Percentiles rank a stretch among this genome's conserved stretches.
Conservation (phyloP, 2,113 vertebrate genomes). For the Shinisaurus crocodilurus region DNA sequence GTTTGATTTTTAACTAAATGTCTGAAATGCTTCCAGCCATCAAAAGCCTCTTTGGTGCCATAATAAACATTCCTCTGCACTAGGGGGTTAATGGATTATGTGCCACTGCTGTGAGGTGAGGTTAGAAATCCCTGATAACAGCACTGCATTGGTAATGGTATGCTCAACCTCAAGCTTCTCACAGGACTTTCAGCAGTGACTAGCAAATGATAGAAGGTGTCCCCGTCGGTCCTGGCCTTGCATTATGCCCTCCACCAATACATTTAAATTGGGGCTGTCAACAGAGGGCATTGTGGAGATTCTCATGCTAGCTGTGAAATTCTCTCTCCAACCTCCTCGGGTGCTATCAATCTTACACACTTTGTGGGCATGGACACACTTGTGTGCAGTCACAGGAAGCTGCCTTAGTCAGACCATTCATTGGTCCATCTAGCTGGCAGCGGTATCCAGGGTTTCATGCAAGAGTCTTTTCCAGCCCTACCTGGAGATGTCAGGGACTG, state of each 20-base stretch:
- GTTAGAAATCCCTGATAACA: slow-evolving; percentile 9
- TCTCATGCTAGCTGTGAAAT: neutral
- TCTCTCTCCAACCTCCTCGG: neutral
- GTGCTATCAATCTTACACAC: too few relatives aligned
- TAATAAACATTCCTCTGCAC: neutral
- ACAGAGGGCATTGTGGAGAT: neutral
- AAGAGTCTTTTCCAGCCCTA: neutral
- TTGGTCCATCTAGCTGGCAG: neutral
- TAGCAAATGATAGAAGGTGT: neutral
- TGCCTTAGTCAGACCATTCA: neutral
- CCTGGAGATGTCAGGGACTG: neutral
- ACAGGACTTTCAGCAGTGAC: neutral
- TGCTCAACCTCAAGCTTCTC: neutral
- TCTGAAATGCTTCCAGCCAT: neutral
- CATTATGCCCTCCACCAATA: neutral
- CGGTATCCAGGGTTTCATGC: neutral
- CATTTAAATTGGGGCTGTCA: neutral
- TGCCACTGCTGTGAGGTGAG: neutral
- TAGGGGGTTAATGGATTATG: neutral
- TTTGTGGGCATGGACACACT: neutral
- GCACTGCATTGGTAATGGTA: too few relatives aligned
- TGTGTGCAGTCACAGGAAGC: neutral
- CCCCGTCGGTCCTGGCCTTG: neutral
- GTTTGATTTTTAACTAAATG: slow-evolving; percentile 14
- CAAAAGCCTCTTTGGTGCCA: neutral